These are phyloP conservation scores for Dione juno DNA, from an alignment of 2,888 invertebrate genomes.

Conservation along the genomic window DNA sequence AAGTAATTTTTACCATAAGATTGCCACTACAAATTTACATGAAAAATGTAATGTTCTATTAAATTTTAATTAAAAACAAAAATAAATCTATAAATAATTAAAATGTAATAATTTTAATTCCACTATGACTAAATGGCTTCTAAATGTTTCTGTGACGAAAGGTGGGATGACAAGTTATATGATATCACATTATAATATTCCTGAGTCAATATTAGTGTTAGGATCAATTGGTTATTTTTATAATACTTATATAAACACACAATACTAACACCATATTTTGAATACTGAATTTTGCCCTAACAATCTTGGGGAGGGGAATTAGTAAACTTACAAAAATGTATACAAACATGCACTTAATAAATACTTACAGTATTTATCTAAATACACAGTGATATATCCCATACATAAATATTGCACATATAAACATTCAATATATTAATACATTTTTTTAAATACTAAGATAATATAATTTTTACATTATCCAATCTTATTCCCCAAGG, in stretches of 20 bases:
- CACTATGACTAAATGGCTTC: slow-evolving; percentile 2
- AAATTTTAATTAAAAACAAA: too few species aligned
- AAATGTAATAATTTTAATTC: background rate
- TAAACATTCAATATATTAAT: slow-evolving; percentile 20
- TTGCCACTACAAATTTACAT: too few species aligned
- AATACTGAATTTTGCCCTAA: slow-evolving; percentile 31
- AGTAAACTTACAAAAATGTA: slow-evolving; percentile 16
- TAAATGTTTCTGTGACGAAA: slow-evolving; percentile 27
- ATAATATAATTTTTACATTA: background rate
- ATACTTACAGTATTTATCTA: slow-evolving; percentile 28
- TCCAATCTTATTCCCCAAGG: background rate
- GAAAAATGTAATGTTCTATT: too few species aligned
- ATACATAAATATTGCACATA: slow-evolving; percentile 37
- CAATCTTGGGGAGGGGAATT: slow-evolving; percentile 8
- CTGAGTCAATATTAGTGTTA: slow-evolving; percentile 7
- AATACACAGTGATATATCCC: slow-evolving; percentile 21
- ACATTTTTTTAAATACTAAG: slow-evolving; percentile 8
- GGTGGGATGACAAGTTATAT: slow-evolving; percentile 5
- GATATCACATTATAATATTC: background rate
- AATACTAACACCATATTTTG: slow-evolving; percentile 28
- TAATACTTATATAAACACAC: slow-evolving; percentile 14
- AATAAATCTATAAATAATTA: background rate
- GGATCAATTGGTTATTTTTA: slow-evolving; percentile 1
- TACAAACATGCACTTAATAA: slow-evolving; percentile 33
- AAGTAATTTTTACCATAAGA: too few species aligned